These are phyloP conservation scores for Coelinius sp. DNA, from an alignment of 2,888 invertebrate genomes.

Conservation along the genomic window DNA sequence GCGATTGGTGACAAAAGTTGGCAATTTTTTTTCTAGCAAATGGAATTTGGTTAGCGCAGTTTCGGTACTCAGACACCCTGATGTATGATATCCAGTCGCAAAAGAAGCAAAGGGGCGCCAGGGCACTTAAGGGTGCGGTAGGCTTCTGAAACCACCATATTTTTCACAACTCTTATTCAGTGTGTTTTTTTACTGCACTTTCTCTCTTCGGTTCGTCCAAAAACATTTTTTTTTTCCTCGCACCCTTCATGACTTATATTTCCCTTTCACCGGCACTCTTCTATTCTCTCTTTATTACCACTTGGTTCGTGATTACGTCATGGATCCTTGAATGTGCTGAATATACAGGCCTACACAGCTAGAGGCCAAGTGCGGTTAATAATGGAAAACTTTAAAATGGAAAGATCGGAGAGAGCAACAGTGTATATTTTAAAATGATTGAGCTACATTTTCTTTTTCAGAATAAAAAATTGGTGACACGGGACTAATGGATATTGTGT, in stretches of 20 bases:
- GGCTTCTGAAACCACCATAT: conserved; percentile 53
- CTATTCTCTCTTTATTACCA: conserved; percentile 46
- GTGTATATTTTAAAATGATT: conserved; percentile 13
- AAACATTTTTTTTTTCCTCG: not conserved
- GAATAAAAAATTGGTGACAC: conserved; percentile 35
- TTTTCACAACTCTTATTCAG: conserved; percentile 57
- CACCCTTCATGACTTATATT: conserved; percentile 31
- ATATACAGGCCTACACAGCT: conserved; percentile 41
- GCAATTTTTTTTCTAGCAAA: not conserved
- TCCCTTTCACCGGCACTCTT: conserved; percentile 21
- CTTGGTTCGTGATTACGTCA: conserved; percentile 61
- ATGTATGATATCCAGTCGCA: conserved; percentile 56
- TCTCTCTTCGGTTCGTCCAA: not conserved
- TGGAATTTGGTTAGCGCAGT: conserved; percentile 32
- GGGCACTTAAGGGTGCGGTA: conserved; percentile 62
- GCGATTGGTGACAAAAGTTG: not conserved
- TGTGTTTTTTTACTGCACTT: conserved; percentile 56
- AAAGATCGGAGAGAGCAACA: conserved; percentile 9
- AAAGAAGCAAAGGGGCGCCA: conserved; percentile 59
- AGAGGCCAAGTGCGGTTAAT: conserved; percentile 38
- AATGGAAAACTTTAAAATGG: conserved; percentile 44
- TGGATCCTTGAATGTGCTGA: conserved; percentile 59
- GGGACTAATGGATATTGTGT: conserved; percentile 45
- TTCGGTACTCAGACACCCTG: conserved; percentile 46
- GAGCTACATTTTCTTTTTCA: not conserved